Percentiles rank a stretch among this genome's conserved stretches.
Evolutionary conservation across 2,113 vertebrate genomes (phyloP).

Genomic region (Seriola quinqueradiata): DNA sequence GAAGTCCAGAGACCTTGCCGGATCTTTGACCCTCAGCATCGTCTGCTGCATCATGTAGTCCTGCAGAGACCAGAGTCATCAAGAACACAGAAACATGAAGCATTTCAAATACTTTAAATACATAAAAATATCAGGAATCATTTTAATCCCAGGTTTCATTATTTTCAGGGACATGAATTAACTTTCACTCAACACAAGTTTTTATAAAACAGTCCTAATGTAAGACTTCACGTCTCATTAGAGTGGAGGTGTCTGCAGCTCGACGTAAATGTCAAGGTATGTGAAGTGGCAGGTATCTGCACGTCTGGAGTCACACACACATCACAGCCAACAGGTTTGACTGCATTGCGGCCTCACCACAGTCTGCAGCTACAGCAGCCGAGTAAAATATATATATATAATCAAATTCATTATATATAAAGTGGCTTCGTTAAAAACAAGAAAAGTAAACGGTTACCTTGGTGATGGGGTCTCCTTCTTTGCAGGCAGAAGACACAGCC

Average conservation of each 20-base stretch:
- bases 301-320: no score
- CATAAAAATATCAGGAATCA: no score
- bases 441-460: constrained; percentile 5
- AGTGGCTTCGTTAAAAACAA: no score
- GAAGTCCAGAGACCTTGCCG: constrained; percentile 52
- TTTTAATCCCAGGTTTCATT: no score
- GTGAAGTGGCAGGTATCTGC: not conserved
- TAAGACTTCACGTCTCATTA: no score
- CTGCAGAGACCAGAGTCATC: constrained; percentile 29
- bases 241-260: no score
- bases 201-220: no score
- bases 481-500: constrained; percentile 32
- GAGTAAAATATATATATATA: no score
- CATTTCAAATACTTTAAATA: no score
- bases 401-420: not conserved
- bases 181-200: no score
- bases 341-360: constrained; percentile 1
- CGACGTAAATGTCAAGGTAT: not conserved
- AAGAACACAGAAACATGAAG: not conserved
- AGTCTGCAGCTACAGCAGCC: no score
- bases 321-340: constrained; percentile 16
- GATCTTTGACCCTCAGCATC: constrained; percentile 72
- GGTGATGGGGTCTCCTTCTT: constrained; percentile 54
- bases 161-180: no score
- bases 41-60: constrained; percentile 76